These are phyloP conservation scores for Odobenus rosmarus DNA, from an alignment of 2,113 vertebrate genomes.

Conservation along the genomic window DNA sequence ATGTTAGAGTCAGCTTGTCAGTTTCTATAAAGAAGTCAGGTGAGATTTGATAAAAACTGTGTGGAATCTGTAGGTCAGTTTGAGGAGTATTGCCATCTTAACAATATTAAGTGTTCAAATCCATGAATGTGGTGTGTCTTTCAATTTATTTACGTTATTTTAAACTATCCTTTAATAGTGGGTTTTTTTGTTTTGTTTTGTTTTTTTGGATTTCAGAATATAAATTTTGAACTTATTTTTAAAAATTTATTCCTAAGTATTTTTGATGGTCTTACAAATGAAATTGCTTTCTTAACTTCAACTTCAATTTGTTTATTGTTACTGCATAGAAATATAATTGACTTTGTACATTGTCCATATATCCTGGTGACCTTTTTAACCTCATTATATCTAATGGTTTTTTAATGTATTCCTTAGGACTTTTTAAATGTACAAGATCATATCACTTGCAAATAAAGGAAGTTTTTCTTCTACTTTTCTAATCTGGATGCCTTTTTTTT, in stretches of 20 bases:
- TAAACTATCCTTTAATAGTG: neutral
- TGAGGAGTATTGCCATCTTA: neutral
- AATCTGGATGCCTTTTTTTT: neutral
- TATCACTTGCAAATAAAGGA: neutral
- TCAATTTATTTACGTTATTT: neutral
- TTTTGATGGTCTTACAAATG: neutral
- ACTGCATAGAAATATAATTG: neutral
- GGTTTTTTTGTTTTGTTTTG: neutral
- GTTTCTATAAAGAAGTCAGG: neutral
- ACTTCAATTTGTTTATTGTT: neutral
- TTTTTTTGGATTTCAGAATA: neutral
- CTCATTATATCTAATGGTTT: neutral
- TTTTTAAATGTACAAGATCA: neutral
- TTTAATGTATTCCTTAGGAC: neutral
- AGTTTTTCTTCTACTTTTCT: neutral
- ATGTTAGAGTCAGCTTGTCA: neutral
- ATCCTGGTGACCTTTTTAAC: neutral
- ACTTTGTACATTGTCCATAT: neutral
- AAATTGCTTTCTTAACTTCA: neutral
- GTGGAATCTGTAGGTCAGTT: neutral
- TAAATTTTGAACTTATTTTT: neutral
- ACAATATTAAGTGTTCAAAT: neutral
- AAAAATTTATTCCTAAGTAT: neutral
- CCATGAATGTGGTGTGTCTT: neutral
- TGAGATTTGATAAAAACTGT: neutral